Conservation (phyloP, 2,888 invertebrate species). For the Urechis unicinctus region DNA sequence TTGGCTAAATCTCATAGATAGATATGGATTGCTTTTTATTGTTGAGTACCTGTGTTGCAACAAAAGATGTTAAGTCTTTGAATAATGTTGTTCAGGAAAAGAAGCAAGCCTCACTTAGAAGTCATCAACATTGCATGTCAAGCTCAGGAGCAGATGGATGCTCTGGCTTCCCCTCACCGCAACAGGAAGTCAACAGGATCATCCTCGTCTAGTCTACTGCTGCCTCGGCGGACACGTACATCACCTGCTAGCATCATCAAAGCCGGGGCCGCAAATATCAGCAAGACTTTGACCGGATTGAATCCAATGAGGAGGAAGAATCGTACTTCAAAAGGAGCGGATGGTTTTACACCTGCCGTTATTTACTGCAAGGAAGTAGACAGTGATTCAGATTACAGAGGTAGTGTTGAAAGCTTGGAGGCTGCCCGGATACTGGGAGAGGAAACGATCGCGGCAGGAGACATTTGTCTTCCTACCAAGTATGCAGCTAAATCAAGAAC, state of each 20-base stretch:
- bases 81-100: conserved; percentile 28
- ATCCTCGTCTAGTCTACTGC: neutral
- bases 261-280: neutral
- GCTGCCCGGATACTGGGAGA: conserved; percentile 1
- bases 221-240: neutral
- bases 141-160: conserved; percentile 18
- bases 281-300: neutral
- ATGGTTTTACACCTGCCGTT: neutral
- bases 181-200: neutral
- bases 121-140: conserved; percentile 40
- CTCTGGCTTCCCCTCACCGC: neutral
- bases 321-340: no score
- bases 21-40: no score
- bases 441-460: neutral
- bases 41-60: no score
- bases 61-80: no score
- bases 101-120: conserved; percentile 31
- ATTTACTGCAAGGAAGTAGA: neutral
- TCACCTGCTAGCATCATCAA: neutral
- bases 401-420: neutral
- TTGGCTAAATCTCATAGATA: no score
- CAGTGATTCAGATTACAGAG: no score
- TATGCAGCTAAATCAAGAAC: no score
- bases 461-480: no score
- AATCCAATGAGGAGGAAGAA: neutral